A percentile compares a stretch with the other conserved stretches of the same genome.
These are phyloP conservation scores for Periophthalmus modestus DNA, from an alignment of 2,113 vertebrate genomes.

Conservation along the genomic window DNA sequence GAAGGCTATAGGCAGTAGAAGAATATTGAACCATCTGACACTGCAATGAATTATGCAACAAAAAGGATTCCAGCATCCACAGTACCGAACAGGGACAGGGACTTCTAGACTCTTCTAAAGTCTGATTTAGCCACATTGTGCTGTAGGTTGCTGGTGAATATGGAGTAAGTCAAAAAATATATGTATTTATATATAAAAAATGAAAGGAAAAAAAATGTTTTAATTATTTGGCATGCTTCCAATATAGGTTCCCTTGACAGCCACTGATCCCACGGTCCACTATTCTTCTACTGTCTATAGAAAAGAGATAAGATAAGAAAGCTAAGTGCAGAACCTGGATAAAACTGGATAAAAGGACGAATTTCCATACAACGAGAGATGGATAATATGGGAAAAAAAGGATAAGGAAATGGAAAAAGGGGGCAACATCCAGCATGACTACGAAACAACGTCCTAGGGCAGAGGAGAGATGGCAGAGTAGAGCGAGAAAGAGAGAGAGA, in stretches of 20 bases:
- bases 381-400: constrained; percentile 53
- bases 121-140: not conserved
- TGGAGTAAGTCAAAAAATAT: not conserved
- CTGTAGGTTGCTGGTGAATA: not conserved
- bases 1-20: constrained; percentile 43
- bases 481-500: constrained; percentile 60
- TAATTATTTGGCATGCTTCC: not conserved
- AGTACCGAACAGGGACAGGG: not conserved
- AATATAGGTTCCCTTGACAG: not conserved
- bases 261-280: constrained; percentile 4
- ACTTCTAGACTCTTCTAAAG: not conserved
- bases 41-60: not conserved
- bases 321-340: constrained; percentile 72
- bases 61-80: not conserved
- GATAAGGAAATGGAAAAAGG: constrained; percentile 57
- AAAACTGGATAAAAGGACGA: constrained; percentile 66
- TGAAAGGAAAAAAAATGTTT: not conserved
- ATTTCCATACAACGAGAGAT: constrained; percentile 67
- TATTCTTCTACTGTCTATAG: constrained; percentile 11
- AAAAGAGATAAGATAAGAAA: constrained; percentile 23
- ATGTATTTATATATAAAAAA: not conserved
- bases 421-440: constrained; percentile 88
- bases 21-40: constrained; percentile 28
- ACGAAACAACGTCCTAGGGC: constrained; percentile 90
- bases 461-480: constrained; percentile 69